A percentile compares a stretch with the other conserved stretches of the same genome.
These are phyloP conservation scores for Temnothorax nylanderi DNA, from an alignment of 1,140 invertebrate species.

Conservation along the genomic window DNA sequence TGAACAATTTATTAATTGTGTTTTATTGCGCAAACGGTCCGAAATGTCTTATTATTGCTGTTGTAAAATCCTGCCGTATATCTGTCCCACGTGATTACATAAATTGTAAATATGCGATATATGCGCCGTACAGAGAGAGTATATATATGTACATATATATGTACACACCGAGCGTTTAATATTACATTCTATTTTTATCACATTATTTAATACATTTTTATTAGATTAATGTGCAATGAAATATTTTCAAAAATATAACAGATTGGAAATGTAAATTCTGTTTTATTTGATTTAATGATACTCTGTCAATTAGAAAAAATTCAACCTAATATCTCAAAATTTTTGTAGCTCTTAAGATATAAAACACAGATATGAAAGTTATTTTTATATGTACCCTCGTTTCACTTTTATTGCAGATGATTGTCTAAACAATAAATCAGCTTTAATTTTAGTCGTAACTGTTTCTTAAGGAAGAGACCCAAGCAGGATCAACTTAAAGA, in stretches of 20 bases:
- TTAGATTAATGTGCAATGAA: constrained; percentile 5
- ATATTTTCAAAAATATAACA: neutral
- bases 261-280: constrained; percentile 17
- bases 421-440: constrained; percentile 73
- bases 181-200: constrained; percentile 23
- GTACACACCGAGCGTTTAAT: neutral
- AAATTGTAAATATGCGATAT: constrained; percentile 15
- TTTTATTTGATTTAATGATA: neutral
- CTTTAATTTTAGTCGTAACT: constrained; percentile 63
- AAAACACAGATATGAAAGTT: constrained; percentile 6
- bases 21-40: neutral
- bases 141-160: neutral
- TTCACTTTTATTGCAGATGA: constrained; percentile 79
- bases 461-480: constrained; percentile 50
- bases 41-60: neutral
- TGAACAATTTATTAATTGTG: neutral
- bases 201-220: neutral
- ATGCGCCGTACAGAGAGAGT: neutral
- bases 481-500: constrained; percentile 81
- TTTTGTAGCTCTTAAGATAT: neutral
- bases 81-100: neutral
- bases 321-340: no score
- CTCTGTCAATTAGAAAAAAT: no score
- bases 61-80: neutral
- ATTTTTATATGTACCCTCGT: constrained; percentile 42